A percentile compares a stretch with the other conserved stretches of the same genome.
phyloP scores from a whole-genome alignment of 1,140 invertebrate species.

The Pararge aegeria region DNA sequence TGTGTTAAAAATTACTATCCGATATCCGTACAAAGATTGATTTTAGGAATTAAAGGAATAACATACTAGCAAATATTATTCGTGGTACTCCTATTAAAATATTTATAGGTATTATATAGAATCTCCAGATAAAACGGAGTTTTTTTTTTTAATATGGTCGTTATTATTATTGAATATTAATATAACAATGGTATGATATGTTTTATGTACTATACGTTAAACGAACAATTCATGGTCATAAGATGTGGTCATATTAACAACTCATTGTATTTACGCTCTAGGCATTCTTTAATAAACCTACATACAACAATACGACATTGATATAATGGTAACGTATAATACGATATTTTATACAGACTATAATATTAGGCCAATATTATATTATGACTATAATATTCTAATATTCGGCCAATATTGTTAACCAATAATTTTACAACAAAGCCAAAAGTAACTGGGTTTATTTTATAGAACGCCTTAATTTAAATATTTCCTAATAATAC shows the following conservation, averaged over 20 bases:
- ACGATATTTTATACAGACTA: conserved; percentile 46
- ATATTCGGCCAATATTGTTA: conserved; percentile 13
- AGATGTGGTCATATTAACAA: conserved; percentile 55
- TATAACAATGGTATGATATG: conserved; percentile 66
- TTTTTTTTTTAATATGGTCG: conserved; percentile 9
- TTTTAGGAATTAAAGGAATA: neutral
- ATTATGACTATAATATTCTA: conserved; percentile 36
- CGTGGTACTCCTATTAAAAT: neutral
- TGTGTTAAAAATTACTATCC: too few species aligned
- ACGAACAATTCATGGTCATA: conserved; percentile 52
- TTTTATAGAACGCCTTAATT: neutral
- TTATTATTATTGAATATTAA: conserved; percentile 27
- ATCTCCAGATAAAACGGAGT: conserved; percentile 5
- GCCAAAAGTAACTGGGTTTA: conserved; percentile 10
- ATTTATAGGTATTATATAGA: neutral
- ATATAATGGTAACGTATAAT: conserved; percentile 34
- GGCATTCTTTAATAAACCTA: conserved; percentile 34
- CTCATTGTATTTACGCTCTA: conserved; percentile 32
- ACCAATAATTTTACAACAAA: conserved; percentile 22
- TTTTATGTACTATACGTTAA: conserved; percentile 71
- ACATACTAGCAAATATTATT: neutral
- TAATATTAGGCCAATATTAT: conserved; percentile 49
- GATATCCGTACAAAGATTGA: neutral
- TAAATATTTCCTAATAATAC: conserved; percentile 2
- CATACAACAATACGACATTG: conserved; percentile 49